phyloP scores from a whole-genome alignment of 2,888 invertebrate genomes.

The Mayetiola destructor region DNA sequence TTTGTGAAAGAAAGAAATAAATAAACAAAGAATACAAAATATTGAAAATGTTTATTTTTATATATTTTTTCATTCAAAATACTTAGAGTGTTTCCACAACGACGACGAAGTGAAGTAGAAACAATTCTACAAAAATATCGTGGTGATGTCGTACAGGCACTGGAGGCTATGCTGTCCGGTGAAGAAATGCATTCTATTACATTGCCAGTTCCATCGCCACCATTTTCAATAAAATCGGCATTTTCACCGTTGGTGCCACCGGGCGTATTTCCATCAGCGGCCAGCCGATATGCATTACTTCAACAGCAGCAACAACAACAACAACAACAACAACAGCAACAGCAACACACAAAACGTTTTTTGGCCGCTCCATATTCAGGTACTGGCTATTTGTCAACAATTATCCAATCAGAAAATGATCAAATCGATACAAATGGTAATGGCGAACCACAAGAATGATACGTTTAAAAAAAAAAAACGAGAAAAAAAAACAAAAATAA shows the following conservation, averaged over 20 bases:
- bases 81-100: slow-evolving; percentile 75
- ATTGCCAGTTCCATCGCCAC: slow-evolving; percentile 29
- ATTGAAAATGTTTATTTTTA: too few relatives aligned
- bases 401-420: slow-evolving; percentile 40
- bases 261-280: slow-evolving; percentile 32
- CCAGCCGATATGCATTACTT: slow-evolving; percentile 22
- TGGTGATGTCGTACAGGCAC: slow-evolving; percentile 83
- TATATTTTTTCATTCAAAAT: too few relatives aligned
- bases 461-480: too few relatives aligned
- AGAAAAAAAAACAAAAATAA: too few relatives aligned
- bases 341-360: slow-evolving; percentile 38
- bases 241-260: slow-evolving; percentile 58
- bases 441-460: slow-evolving; percentile 32
- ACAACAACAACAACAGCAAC: slow-evolving; percentile 33
- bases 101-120: slow-evolving; percentile 75
- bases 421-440: slow-evolving; percentile 33
- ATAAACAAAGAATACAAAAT: too few relatives aligned
- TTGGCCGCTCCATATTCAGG: slow-evolving; percentile 70
- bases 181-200: slow-evolving; percentile 20
- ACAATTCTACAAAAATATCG: slow-evolving; percentile 66
- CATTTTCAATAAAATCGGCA: slow-evolving; percentile 44
- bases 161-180: slow-evolving; percentile 75
- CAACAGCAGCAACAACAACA: slow-evolving; percentile 34
- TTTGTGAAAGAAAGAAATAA: too few relatives aligned
- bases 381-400: slow-evolving; percentile 67